These are phyloP conservation scores for Carassius auratus DNA, from an alignment of 2,113 vertebrate genomes.

Conservation along the genomic window DNA sequence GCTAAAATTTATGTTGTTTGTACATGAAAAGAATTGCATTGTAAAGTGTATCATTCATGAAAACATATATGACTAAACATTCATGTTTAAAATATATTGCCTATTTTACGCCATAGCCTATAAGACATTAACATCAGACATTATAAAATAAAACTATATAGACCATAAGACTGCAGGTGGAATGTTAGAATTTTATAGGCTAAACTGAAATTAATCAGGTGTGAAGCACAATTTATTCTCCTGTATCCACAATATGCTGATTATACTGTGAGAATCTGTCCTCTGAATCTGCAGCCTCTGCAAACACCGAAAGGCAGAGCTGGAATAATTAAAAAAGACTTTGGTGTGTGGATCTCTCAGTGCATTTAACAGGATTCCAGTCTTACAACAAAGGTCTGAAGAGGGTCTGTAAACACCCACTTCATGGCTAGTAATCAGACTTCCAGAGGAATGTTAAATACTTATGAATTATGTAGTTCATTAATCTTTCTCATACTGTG, in stretches of 20 bases:
- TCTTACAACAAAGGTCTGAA: background rate
- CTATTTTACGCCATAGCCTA: background rate
- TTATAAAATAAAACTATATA: background rate
- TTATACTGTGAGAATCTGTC: conserved; percentile 6
- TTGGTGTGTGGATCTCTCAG: background rate
- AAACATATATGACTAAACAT: no score
- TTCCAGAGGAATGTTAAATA: background rate
- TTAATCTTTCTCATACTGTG: background rate
- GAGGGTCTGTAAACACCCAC: background rate
- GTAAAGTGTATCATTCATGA: no score
- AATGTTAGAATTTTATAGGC: background rate
- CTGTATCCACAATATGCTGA: conserved; percentile 23
- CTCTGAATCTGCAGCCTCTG: conserved; percentile 14
- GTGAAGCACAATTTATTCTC: conserved; percentile 19
- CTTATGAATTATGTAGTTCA: background rate
- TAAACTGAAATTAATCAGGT: conserved; percentile 14
- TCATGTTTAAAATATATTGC: no score
- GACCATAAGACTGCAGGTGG: background rate
- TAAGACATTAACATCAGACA: background rate
- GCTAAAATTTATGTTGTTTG: no score
- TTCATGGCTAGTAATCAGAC: background rate
- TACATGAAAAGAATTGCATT: no score
- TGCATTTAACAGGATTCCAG: background rate
- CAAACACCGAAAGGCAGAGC: background rate
- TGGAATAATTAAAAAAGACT: background rate